Evolutionary conservation across 2,113 vertebrate species (phyloP).

Genomic region (Pavo muticus): DNA sequence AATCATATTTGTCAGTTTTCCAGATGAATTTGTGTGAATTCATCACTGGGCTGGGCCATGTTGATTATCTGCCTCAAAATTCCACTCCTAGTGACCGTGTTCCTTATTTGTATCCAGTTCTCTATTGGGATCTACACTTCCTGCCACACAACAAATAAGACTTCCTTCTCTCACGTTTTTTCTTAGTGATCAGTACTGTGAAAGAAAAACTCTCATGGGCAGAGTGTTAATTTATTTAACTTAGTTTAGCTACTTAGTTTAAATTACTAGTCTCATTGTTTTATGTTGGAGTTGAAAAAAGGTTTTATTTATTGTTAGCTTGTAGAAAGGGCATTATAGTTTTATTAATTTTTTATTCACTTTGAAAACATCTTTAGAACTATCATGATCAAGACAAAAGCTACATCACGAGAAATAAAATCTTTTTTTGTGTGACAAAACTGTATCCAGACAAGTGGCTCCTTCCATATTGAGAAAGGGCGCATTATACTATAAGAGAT

Average conservation of each 20-base stretch:
- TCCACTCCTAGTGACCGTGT: neutral
- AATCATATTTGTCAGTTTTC: conserved; percentile 28
- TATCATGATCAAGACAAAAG: neutral
- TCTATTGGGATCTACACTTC: neutral
- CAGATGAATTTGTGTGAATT: conserved; percentile 4
- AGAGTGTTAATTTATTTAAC: neutral
- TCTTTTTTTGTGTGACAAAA: neutral
- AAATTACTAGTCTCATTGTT: neutral
- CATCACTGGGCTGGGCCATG: conserved; percentile 18
- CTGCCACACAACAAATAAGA: neutral
- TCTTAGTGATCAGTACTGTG: neutral
- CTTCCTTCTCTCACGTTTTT: neutral
- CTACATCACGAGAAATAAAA: neutral
- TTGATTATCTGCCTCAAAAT: neutral
- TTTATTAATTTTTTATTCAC: neutral
- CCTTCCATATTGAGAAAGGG: neutral
- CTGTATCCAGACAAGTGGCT: neutral
- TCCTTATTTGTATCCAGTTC: neutral
- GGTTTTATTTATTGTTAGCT: neutral
- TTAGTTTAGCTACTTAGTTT: neutral
- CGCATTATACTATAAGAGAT: neutral
- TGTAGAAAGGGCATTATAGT: neutral
- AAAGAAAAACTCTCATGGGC: neutral
- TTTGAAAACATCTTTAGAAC: neutral
- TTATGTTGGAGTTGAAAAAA: neutral